Evolutionary conservation across 2,888 invertebrate genomes (phyloP).

Genomic region (Scelioninae gen. 2): DNA sequence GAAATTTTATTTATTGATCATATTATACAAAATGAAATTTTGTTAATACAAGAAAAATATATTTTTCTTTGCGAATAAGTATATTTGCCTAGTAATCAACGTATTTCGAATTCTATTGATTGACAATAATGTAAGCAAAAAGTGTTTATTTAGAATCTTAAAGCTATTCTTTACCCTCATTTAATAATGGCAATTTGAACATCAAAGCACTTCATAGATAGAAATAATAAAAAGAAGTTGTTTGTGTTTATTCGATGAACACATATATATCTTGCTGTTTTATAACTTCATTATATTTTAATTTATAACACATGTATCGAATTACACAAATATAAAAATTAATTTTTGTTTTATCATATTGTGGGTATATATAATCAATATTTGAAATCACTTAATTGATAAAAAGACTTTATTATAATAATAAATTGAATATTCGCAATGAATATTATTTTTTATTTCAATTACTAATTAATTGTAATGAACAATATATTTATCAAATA

Average conservation of each 20-base stretch:
- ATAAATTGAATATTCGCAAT: no score
- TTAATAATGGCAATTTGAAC: slow-evolving; percentile 11
- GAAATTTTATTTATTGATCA: no score
- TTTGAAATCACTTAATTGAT: no score
- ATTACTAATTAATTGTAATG: no score
- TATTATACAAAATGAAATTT: not conserved
- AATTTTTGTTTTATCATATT: no score
- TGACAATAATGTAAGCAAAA: slow-evolving; percentile 27
- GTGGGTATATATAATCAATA: no score
- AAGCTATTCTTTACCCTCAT: slow-evolving; percentile 6
- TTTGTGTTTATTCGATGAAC: not conserved
- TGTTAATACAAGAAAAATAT: not conserved
- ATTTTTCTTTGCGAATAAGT: not conserved
- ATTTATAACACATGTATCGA: no score
- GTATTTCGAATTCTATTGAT: slow-evolving; percentile 29
- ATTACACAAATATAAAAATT: no score
- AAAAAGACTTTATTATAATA: no score
- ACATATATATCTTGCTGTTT: not conserved
- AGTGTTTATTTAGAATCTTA: slow-evolving; percentile 21
- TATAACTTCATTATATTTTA: no score
- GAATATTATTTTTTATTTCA: no score
- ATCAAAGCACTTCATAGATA: slow-evolving; percentile 4
- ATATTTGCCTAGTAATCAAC: slow-evolving; percentile 7
- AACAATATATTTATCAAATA: no score
- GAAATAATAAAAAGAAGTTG: not conserved